A percentile compares a stretch with the other conserved stretches of the same genome.
These are phyloP conservation scores for Pyrocoelia pectoralis DNA, from an alignment of 2,888 invertebrate genomes.

Conservation along the genomic window DNA sequence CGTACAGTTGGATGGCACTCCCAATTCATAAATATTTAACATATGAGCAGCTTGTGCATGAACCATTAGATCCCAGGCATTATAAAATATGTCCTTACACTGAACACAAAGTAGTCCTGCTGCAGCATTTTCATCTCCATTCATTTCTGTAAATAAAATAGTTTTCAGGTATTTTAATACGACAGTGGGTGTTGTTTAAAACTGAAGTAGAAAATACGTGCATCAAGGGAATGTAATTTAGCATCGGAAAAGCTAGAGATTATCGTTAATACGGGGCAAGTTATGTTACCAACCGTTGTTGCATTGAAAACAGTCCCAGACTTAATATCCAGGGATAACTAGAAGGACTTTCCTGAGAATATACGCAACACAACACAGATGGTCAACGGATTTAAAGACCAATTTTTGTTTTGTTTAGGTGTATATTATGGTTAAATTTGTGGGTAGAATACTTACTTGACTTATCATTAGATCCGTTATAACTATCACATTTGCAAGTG, in stretches of 20 bases:
- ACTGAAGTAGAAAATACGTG: constrained; percentile 29
- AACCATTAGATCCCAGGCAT: constrained; percentile 74
- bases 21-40: constrained; percentile 72
- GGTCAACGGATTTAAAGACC: constrained; percentile 38
- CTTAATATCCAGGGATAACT: constrained; percentile 47
- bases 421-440: no score
- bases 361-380: constrained; percentile 51
- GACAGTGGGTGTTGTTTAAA: constrained; percentile 16
- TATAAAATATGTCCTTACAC: constrained; percentile 71
- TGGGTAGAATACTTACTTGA: constrained; percentile 63
- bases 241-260: constrained; percentile 43
- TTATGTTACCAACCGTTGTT: constrained; percentile 38
- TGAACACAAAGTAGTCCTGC: constrained; percentile 70
- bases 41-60: constrained; percentile 74
- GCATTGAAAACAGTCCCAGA: constrained; percentile 46
- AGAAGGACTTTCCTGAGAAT: constrained; percentile 44
- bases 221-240: constrained; percentile 36
- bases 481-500: constrained; percentile 72
- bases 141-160: constrained; percentile 47
- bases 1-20: constrained; percentile 56
- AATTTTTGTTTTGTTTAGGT: not conserved
- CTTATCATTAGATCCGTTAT: constrained; percentile 57
- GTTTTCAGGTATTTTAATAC: constrained; percentile 6
- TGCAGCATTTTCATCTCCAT: constrained; percentile 53
- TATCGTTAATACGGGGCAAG: constrained; percentile 43